These are phyloP conservation scores for Elymnias hypermnestra DNA, from an alignment of 1,140 invertebrate genomes.

Conservation along the genomic window DNA sequence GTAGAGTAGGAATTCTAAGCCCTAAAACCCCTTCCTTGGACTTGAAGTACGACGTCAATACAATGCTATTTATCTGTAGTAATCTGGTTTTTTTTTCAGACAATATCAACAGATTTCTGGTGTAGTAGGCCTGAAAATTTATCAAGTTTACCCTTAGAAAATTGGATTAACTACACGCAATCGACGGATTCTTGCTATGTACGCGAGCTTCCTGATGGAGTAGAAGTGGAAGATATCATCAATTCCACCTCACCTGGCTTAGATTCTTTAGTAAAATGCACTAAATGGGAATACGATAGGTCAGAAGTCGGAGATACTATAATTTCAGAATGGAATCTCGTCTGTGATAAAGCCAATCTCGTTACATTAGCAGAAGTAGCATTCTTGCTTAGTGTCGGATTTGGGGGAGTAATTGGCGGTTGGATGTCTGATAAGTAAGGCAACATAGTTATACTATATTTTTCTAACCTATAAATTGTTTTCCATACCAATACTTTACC, in stretches of 20 bases:
- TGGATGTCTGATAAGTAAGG: slow-evolving; percentile 81
- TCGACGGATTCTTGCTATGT: slow-evolving; percentile 72
- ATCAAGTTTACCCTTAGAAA: slow-evolving; percentile 58
- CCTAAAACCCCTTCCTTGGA: no score
- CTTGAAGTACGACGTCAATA: no score
- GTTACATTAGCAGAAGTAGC: slow-evolving; percentile 82
- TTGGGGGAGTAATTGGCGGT: slow-evolving; percentile 82
- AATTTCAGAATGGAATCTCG: slow-evolving; percentile 81
- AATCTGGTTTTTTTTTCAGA: no score
- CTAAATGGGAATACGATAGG: slow-evolving; percentile 81
- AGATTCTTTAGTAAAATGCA: slow-evolving; percentile 72
- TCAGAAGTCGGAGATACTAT: slow-evolving; percentile 78
- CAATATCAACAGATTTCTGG: slow-evolving; percentile 79
- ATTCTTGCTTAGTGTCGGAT: slow-evolving; percentile 81
- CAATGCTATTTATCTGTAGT: no score
- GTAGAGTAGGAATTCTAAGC: no score
- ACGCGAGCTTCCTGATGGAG: slow-evolving; percentile 29
- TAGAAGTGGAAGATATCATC: slow-evolving; percentile 49
- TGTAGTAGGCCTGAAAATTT: slow-evolving; percentile 77
- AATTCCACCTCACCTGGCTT: slow-evolving; percentile 48
- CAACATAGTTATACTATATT: not conserved
- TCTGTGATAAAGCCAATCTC: slow-evolving; percentile 79
- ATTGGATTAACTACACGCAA: slow-evolving; percentile 80
- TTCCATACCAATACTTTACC: not conserved
- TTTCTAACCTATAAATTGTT: no score